phyloP scores from a whole-genome alignment of 2,888 invertebrate species.

The Stenchaetothrips biformis region DNA sequence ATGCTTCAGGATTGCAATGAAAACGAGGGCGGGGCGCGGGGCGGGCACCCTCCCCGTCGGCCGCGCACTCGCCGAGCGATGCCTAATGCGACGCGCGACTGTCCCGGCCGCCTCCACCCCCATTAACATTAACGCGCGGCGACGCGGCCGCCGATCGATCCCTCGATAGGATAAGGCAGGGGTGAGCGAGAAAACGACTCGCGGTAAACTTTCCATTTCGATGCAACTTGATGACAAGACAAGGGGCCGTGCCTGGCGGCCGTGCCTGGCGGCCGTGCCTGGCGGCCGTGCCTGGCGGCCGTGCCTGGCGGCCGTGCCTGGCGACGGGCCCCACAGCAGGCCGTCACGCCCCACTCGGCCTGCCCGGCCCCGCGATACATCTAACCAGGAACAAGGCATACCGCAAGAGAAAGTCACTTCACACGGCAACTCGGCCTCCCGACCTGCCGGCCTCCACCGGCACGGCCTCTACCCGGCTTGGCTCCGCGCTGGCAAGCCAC shows the following conservation, averaged over 20 bases:
- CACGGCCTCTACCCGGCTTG: background rate
- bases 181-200: background rate
- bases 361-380: constrained; percentile 1
- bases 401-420: constrained; percentile 24
- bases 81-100: too few species aligned
- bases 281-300: background rate
- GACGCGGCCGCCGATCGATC: too few species aligned
- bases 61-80: too few species aligned
- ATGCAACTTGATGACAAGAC: background rate
- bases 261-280: background rate
- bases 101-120: too few species aligned
- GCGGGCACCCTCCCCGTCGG: too few species aligned
- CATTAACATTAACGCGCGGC: too few species aligned
- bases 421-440: background rate
- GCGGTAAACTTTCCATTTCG: constrained; percentile 25
- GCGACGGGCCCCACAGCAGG: background rate
- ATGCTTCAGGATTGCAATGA: too few species aligned
- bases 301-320: too few species aligned
- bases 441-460: background rate
- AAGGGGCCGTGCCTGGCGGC: background rate
- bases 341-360: background rate
- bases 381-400: constrained; percentile 24
- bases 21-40: too few species aligned
- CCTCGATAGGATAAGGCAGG: too few species aligned
- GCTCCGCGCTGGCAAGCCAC: background rate